A percentile compares a stretch with the other conserved stretches of the same genome.
phyloP scores from a whole-genome alignment of 2,888 invertebrate genomes.

The Cerceris rybyensis region DNA sequence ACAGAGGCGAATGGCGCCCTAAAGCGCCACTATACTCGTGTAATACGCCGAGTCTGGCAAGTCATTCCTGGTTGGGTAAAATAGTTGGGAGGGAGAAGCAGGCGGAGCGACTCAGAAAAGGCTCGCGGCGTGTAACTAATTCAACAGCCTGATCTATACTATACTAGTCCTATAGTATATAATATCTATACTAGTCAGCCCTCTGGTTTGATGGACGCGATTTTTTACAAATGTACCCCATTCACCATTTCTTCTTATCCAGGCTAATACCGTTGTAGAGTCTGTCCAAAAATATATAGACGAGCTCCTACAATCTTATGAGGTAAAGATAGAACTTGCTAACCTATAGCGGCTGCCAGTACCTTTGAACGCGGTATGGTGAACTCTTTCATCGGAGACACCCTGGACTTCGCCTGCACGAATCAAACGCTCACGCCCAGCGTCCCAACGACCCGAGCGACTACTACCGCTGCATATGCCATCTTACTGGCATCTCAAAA shows the following conservation, averaged over 20 bases:
- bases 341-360: slow-evolving; percentile 15
- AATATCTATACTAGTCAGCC: slow-evolving; percentile 19
- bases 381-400: slow-evolving; percentile 7
- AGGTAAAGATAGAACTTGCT: background rate
- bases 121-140: too few relatives aligned
- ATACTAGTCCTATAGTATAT: too few relatives aligned
- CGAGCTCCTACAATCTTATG: background rate
- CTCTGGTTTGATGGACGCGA: slow-evolving; percentile 62
- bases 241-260: slow-evolving; percentile 56
- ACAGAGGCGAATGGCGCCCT: too few relatives aligned
- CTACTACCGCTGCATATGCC: slow-evolving; percentile 18
- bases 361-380: slow-evolving; percentile 33
- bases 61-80: too few relatives aligned
- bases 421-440: background rate
- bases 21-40: too few relatives aligned
- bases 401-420: slow-evolving; percentile 4
- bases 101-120: too few relatives aligned
- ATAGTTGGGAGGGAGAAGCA: too few relatives aligned
- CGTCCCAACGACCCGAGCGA: background rate
- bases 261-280: slow-evolving; percentile 63
- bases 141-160: too few relatives aligned
- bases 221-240: slow-evolving; percentile 36
- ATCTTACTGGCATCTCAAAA: slow-evolving; percentile 30
- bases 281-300: slow-evolving; percentile 45
- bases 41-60: too few relatives aligned